Base-by-base conservation (phyloP, 2,888 invertebrate genomes). In the Marasmarcha lunaedactyla region DNA sequence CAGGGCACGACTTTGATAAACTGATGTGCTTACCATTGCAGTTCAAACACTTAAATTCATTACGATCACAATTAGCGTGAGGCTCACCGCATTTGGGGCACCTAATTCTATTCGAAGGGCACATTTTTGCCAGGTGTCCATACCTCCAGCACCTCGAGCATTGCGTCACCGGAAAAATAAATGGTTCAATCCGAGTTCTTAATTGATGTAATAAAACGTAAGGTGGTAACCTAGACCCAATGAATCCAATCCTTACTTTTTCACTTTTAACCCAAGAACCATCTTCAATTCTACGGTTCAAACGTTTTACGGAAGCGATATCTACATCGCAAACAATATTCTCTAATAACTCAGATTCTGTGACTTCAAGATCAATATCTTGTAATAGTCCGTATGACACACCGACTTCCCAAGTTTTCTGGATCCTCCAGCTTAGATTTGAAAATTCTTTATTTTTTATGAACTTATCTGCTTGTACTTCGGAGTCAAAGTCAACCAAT, bases 181-280 rank as follows among this genome's bases (percentile, higher is more conserved):
- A 38, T 12, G 38, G 33, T 33, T 38, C 38, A 10, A 38, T 33
- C 11, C 33, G 30, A 9, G 15, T 5, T 5, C 38, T n/a, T 4
- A 10, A 12, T 2, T 12, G 14, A 11, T 15, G 3, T 2, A 15
- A 11, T 2, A 1, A 33, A 3, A 38, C 20, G 33, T 33, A 38
- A n/a, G 2, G 12, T 5, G 38, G 38, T 15, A 33, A n/a, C 2
- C 2, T 7, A 7, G 15, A 27, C 33, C 38, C 20, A 12, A 15
- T 15, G 33, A 38, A 38, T 14, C 15, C n/a, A 7, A 38, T 15
- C 2, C 38, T 33, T 10, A 15, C 12, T n/a, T 33, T 20, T 33
- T 33, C 33, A 20, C 38, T 38, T n/a, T 11, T 10, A 12, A 33
- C 33, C 38, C 38, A n/a, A n/a, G n/a, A n/a, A n/a, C n/a, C n/a